A percentile compares a stretch with the other conserved stretches of the same genome.
Conservation (phyloP, 2,113 vertebrate genomes). For the Ictalurus punctatus region DNA sequence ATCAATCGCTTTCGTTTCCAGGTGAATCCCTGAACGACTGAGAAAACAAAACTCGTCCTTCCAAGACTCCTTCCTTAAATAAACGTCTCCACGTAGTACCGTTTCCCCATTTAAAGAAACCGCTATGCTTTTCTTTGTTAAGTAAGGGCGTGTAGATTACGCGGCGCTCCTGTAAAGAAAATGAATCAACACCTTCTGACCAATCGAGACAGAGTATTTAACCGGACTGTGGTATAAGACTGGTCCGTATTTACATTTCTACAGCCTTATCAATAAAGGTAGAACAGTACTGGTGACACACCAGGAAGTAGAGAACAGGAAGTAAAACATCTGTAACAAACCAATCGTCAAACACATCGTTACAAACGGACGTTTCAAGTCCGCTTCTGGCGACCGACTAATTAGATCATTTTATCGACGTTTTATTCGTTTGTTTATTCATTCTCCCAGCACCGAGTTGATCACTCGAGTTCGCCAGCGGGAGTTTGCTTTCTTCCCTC, state of each 20-base stretch:
- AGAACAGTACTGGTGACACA: too few species aligned
- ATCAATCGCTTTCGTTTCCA: background rate
- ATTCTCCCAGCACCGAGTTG: background rate
- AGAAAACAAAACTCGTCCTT: background rate
- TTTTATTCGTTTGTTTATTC: background rate
- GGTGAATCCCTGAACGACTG: background rate
- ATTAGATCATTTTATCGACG: too few species aligned
- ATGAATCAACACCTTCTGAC: background rate
- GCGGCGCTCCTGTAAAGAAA: background rate
- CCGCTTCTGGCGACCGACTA: background rate
- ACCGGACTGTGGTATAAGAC: background rate
- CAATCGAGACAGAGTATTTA: background rate
- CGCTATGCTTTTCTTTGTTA: too few species aligned
- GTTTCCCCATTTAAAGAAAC: too few species aligned
- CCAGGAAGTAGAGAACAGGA: background rate
- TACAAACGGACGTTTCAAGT: background rate
- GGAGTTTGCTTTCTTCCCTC: conserved; percentile 4
- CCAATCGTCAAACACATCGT: too few species aligned
- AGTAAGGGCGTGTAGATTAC: background rate
- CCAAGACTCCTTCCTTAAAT: background rate
- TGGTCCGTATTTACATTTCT: too few species aligned
- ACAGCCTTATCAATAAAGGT: too few species aligned
- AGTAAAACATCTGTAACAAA: background rate
- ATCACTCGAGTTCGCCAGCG: background rate
- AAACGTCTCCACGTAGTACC: background rate